Conservation (phyloP, 2,888 invertebrate species). For the Amiota communis region DNA sequence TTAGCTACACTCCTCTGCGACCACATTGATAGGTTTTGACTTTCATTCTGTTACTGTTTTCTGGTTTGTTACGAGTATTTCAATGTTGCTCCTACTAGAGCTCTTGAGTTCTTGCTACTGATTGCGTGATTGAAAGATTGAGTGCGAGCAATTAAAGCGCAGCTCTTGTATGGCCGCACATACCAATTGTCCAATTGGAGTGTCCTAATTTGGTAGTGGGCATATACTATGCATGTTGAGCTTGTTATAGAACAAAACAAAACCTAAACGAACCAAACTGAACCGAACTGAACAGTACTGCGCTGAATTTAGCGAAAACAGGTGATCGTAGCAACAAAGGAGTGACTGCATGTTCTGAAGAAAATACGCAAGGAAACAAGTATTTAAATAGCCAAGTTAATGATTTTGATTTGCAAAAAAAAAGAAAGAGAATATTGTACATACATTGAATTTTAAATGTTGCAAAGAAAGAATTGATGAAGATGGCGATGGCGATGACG, state of each 20-base stretch:
- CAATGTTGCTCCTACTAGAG: conserved; percentile 13
- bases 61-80: conserved; percentile 16
- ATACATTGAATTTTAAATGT: too few relatives aligned
- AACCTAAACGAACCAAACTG: conserved; percentile 13
- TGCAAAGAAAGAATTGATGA: too few relatives aligned
- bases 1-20: conserved; percentile 26
- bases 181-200: conserved; percentile 59
- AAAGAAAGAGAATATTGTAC: too few relatives aligned
- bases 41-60: neutral
- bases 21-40: neutral
- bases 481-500: too few relatives aligned
- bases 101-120: neutral
- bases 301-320: conserved; percentile 30
- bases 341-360: neutral
- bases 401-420: conserved; percentile 1
- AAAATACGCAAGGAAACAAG: neutral
- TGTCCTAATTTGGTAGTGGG: conserved; percentile 52
- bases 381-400: conserved; percentile 8
- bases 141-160: conserved; percentile 68
- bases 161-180: conserved; percentile 53
- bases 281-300: too few relatives aligned
- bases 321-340: neutral
- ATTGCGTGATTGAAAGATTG: conserved; percentile 67
- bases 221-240: conserved; percentile 18
- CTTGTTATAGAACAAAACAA: conserved; percentile 33